Conservation (phyloP, 2,888 invertebrate genomes). For the Netelia virgata region DNA sequence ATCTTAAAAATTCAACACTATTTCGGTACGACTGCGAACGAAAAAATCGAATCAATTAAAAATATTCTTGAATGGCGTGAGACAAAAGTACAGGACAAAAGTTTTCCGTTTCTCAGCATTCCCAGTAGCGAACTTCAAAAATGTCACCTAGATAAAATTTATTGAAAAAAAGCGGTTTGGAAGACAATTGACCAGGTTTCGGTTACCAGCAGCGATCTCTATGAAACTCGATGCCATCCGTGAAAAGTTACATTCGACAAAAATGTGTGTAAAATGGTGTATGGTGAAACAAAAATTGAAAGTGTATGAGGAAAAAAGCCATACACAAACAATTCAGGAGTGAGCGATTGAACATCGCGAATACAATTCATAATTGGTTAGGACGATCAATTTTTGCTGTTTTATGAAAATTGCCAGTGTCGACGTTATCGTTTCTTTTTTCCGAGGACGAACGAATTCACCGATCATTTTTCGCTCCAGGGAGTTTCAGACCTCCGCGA, state of each 20-base stretch:
- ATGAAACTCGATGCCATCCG: slow-evolving; percentile 2
- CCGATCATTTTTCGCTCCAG: not conserved
- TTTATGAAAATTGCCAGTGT: slow-evolving; percentile 1
- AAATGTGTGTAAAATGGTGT: slow-evolving; percentile 14
- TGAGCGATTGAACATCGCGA: slow-evolving; percentile 21
- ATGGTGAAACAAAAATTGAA: not conserved
- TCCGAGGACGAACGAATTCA: not conserved
- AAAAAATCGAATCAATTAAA: slow-evolving; percentile 19
- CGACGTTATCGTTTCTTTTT: not conserved
- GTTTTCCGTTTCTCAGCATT: slow-evolving; percentile 2
- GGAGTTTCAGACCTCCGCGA: not conserved
- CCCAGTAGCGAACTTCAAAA: not conserved
- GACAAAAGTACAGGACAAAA: not conserved
- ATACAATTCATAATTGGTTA: slow-evolving; percentile 1
- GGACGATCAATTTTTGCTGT: slow-evolving; percentile 11
- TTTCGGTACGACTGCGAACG: not conserved
- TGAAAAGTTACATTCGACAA: slow-evolving; percentile 6
- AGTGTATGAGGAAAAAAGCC: slow-evolving; percentile 24
- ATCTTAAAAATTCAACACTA: slow-evolving; percentile 7
- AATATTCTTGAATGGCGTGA: slow-evolving; percentile 22
- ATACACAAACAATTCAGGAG: slow-evolving; percentile 54
- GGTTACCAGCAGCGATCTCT: slow-evolving; percentile 18
- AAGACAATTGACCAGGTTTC: not conserved
- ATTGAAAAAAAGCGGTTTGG: not conserved
- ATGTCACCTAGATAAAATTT: not conserved